phyloP scores from a whole-genome alignment of 1,140 invertebrate genomes.

The Leptinotarsa defecta region DNA sequence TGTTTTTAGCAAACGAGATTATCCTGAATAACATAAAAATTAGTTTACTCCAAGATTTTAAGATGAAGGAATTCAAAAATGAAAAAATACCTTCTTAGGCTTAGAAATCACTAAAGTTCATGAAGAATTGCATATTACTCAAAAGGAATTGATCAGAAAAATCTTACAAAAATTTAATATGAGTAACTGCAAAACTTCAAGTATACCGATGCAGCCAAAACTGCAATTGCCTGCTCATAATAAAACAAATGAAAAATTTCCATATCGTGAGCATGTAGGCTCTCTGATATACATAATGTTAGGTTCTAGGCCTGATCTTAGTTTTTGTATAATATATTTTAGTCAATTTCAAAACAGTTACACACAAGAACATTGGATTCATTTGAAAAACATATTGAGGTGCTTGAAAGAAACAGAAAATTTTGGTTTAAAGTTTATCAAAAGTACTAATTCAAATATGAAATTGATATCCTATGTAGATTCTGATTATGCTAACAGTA shows the following conservation, averaged over 20 bases:
- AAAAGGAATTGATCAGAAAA: constrained; percentile 24
- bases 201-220: constrained; percentile 43
- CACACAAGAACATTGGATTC: constrained; percentile 48
- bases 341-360: constrained; percentile 51
- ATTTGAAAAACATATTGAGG: constrained; percentile 52
- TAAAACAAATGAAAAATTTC: constrained; percentile 21
- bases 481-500: too few species aligned
- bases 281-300: constrained; percentile 54
- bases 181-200: constrained; percentile 38
- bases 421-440: neutral
- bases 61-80: constrained; percentile 1
- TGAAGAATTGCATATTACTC: constrained; percentile 8
- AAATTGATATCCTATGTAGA: too few species aligned
- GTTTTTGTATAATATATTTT: constrained; percentile 51
- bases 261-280: constrained; percentile 53
- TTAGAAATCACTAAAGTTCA: neutral
- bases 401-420: constrained; percentile 52
- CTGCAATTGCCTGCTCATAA: constrained; percentile 28
- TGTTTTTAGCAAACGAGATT: neutral
- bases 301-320: constrained; percentile 54
- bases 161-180: constrained; percentile 40
- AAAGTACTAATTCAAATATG: too few species aligned
- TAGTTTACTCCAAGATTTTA: neutral
- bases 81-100: neutral
- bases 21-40: constrained; percentile 4